Evolutionary conservation across 2,113 vertebrate genomes (phyloP), one percentile per base, ranked within the genome.

Genomic region (Camelus bactrianus): DNA sequence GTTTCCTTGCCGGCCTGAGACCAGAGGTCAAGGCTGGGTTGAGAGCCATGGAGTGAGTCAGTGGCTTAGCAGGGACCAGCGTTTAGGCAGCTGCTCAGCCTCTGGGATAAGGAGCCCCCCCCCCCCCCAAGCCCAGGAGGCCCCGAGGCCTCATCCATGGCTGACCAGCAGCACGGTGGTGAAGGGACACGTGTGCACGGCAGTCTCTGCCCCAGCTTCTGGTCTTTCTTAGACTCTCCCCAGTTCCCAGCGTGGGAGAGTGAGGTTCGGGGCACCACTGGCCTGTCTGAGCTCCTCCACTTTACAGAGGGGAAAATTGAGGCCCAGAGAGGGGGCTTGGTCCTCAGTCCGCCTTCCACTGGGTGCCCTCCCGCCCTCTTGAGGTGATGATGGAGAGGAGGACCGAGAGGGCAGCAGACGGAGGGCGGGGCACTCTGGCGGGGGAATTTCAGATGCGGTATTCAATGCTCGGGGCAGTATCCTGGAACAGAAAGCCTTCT

Each of bases 1-100:
- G 85, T 96, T 97, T 97, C 83, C 89, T 93, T 58, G 72, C 93
- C 6, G 38, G 95, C 64, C 80, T 42, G 58, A 95, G 94, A 93
- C 97, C 62, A 38, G 69, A 83, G 87, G 73, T 94, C 73, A 91
- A 92, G 94, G 60, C 92, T 86, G 58, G 54, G 62, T 91, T 77
- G 56, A 48, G 97, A 94, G 73, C 73, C 10, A 7, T 9, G 13
- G 48, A 50, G 67, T 95, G 92, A 95, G 95, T 95, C 89, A 92
- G 82, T 70, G 73, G 76, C 52, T 89, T 62, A 22, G 48, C 6
- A 1, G 38, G 50, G 52, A 79, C 35, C 64, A 58, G n/a, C 50
- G 26, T 65, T 30, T 22, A 54, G 70, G 83, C n/a, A 58, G 91
- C 79, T 93, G 50, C 58, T 91, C n/a, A 28, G 19, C 62, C 79